Percentiles rank a stretch among this genome's conserved stretches.
These are phyloP conservation scores for Ips typographus DNA, from an alignment of 1,140 invertebrate genomes.

Conservation along the genomic window DNA sequence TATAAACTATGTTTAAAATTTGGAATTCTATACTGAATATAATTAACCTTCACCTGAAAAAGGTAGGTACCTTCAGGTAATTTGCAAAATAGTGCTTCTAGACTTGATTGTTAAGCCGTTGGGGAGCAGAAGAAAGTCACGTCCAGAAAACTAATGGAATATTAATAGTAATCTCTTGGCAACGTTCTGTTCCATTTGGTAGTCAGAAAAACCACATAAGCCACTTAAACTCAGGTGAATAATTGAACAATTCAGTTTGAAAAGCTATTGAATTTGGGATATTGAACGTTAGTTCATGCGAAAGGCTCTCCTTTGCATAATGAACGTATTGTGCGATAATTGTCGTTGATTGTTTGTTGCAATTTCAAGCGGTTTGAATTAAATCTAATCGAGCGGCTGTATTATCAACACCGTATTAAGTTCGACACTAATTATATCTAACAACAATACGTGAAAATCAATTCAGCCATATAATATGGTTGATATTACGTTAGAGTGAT, in stretches of 20 bases:
- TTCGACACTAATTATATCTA: slow-evolving; percentile 2
- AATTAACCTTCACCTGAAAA: too few species aligned
- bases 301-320: slow-evolving; percentile 7
- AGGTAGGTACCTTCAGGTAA: too few species aligned
- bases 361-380: slow-evolving; percentile 5
- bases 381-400: slow-evolving; percentile 4
- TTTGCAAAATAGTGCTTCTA: too few species aligned
- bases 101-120: too few species aligned
- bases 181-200: neutral
- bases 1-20: too few species aligned
- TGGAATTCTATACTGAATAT: too few species aligned
- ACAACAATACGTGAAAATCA: slow-evolving; percentile 5
- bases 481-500: too few species aligned
- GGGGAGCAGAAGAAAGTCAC: too few species aligned
- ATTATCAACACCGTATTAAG: slow-evolving; percentile 4
- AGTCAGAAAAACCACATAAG: neutral
- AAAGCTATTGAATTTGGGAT: slow-evolving; percentile 2
- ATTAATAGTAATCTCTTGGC: too few species aligned
- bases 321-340: slow-evolving; percentile 4
- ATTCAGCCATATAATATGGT: neutral
- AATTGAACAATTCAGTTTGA: slow-evolving; percentile 4
- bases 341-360: slow-evolving; percentile 9
- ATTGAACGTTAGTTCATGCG: slow-evolving; percentile 5
- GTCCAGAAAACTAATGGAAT: too few species aligned
- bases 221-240: neutral